These are phyloP conservation scores for Alces alces DNA, from an alignment of 2,113 vertebrate species.

Conservation along the genomic window DNA sequence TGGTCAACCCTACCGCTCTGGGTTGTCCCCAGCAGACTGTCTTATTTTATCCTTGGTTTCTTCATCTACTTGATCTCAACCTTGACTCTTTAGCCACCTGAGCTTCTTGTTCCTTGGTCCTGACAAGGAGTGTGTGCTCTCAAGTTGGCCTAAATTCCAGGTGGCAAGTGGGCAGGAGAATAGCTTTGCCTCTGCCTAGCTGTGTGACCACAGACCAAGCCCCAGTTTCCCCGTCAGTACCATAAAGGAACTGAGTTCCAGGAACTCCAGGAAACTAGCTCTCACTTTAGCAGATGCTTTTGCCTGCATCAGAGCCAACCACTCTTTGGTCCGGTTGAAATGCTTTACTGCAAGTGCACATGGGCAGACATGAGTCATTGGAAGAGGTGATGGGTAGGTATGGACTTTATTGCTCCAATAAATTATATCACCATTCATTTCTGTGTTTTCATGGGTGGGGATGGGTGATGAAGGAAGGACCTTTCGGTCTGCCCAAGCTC, in stretches of 20 bases:
- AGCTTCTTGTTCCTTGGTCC: neutral
- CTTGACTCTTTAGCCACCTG: neutral
- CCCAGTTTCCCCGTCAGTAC: neutral
- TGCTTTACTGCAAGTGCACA: neutral
- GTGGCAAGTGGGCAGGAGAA: neutral
- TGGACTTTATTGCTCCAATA: neutral
- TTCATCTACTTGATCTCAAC: neutral
- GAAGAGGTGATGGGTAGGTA: neutral
- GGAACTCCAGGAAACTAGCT: neutral
- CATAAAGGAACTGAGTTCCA: neutral
- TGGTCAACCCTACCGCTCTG: neutral
- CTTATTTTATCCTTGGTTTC: neutral
- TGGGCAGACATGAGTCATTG: neutral
- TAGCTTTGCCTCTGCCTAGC: neutral
- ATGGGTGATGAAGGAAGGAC: neutral
- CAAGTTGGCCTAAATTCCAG: neutral
- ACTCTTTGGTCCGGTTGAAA: neutral
- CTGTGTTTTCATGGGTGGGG: neutral
- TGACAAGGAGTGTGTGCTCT: neutral
- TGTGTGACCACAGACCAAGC: neutral
- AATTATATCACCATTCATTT: neutral
- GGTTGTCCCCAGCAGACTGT: neutral
- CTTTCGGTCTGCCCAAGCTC: neutral
- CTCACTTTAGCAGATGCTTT: neutral
- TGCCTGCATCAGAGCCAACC: rapidly evolving